phyloP scores from a whole-genome alignment of 2,113 vertebrate species.

The Pedetes capensis region DNA sequence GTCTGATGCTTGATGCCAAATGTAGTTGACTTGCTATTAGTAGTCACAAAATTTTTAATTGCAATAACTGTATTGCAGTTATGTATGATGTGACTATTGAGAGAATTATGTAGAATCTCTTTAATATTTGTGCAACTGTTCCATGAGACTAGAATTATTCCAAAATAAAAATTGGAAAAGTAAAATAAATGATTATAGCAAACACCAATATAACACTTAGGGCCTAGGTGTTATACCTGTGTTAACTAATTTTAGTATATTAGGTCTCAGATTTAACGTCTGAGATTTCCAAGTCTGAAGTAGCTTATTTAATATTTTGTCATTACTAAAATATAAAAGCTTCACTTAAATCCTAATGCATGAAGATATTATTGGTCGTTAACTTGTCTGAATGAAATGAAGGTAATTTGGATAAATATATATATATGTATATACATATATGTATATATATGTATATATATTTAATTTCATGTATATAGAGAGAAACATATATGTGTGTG shows the following conservation, averaged over 20 bases:
- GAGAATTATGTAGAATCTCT: neutral
- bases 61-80: neutral
- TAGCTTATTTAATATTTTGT: neutral
- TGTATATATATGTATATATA: no score
- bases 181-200: neutral
- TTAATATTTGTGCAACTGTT: neutral
- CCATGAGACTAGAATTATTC: neutral
- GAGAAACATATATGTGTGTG: no score
- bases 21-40: neutral
- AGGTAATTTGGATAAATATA: neutral
- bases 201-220: neutral
- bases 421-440: no score
- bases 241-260: neutral
- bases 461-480: neutral
- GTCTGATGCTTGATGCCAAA: neutral
- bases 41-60: neutral
- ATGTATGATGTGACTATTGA: neutral
- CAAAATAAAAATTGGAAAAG: neutral
- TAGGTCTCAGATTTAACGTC: neutral
- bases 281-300: neutral
- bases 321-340: neutral
- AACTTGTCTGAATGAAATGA: neutral
- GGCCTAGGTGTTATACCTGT: neutral
- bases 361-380: neutral
- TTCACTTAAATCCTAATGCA: neutral